Evolutionary conservation across 2,888 invertebrate species (phyloP).

Genomic region (Lithosia quadra): DNA sequence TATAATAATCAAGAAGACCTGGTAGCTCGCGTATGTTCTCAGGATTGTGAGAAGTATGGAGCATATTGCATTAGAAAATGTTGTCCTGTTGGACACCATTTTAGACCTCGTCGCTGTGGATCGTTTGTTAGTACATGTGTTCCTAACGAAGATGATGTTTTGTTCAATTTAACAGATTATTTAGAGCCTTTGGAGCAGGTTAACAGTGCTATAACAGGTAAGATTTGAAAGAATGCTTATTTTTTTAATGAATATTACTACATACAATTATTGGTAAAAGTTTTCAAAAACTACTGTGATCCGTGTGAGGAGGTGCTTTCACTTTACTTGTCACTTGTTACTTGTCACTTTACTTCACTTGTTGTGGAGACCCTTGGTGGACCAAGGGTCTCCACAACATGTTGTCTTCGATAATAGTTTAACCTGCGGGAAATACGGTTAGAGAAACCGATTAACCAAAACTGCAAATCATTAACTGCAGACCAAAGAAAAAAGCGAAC

Average conservation of each 20-base stretch:
- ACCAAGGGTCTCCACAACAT: too few relatives aligned
- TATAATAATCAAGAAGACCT: constrained; percentile 51
- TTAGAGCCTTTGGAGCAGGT: constrained; percentile 61
- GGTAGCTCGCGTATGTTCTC: constrained; percentile 74
- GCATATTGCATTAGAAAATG: constrained; percentile 84
- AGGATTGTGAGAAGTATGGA: constrained; percentile 65
- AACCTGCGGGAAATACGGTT: too few relatives aligned
- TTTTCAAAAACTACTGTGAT: too few relatives aligned
- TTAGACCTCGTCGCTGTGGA: constrained; percentile 65
- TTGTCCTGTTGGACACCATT: constrained; percentile 85
- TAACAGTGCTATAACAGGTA: constrained; percentile 64
- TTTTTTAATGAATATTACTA: background rate
- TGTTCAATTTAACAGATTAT: constrained; percentile 70
- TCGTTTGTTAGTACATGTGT: constrained; percentile 69
- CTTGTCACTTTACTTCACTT: too few relatives aligned
- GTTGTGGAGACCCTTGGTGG: too few relatives aligned
- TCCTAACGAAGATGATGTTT: constrained; percentile 62
- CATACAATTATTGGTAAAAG: background rate
- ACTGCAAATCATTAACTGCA: too few relatives aligned
- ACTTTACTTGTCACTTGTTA: too few relatives aligned
- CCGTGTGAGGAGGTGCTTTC: too few relatives aligned
- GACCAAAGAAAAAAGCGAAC: too few relatives aligned
- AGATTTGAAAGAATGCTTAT: background rate
- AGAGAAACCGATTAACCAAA: too few relatives aligned
- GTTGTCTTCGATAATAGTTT: too few relatives aligned